Conservation (phyloP, 2,113 vertebrate genomes). For the Daubentonia madagascariensis region DNA sequence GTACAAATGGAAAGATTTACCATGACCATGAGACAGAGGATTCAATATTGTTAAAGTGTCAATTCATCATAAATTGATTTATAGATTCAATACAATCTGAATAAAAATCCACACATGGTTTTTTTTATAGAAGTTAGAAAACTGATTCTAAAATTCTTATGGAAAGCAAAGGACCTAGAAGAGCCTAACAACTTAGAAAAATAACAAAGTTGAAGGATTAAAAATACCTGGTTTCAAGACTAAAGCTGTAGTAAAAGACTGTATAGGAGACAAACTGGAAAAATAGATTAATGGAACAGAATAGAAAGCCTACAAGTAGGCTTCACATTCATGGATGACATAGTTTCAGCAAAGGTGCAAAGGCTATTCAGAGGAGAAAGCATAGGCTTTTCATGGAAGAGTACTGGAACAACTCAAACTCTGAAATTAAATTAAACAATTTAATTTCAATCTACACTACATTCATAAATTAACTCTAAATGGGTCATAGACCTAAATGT, state of each 20-base stretch:
- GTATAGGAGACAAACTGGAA: background rate
- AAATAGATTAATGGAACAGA: background rate
- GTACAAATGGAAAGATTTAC: background rate
- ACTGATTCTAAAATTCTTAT: background rate
- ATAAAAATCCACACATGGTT: background rate
- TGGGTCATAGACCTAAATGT: background rate
- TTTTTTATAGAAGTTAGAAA: background rate
- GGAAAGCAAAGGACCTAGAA: background rate
- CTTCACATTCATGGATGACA: background rate
- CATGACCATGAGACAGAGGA: background rate
- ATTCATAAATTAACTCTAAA: background rate
- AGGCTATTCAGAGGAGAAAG: background rate
- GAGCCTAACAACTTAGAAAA: background rate
- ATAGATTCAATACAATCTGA: background rate
- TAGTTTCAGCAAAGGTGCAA: background rate
- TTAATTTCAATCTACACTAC: background rate
- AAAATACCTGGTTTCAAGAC: background rate
- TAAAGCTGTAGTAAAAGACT: background rate
- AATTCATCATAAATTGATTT: background rate
- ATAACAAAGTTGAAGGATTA: background rate
- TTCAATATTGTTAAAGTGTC: background rate
- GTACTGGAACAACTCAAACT: background rate
- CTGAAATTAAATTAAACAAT: background rate
- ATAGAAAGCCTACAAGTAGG: background rate
- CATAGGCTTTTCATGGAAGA: background rate